Percentiles rank a stretch among this genome's conserved stretches.
These are phyloP conservation scores for Sardina pilchardus DNA, from an alignment of 2,113 vertebrate species.

Conservation along the genomic window DNA sequence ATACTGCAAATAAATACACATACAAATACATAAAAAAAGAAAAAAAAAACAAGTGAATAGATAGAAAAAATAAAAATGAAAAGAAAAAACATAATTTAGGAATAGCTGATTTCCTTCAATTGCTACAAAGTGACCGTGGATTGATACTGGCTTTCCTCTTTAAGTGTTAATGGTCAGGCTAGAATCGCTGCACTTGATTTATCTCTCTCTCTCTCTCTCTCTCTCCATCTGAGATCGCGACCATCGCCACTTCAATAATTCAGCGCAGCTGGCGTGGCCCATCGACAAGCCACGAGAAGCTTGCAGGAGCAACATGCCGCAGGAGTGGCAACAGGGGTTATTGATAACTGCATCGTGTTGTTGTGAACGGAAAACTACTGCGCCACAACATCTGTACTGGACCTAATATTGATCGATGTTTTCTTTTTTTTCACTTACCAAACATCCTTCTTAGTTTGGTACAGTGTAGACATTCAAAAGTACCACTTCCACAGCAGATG, in stretches of 20 bases:
- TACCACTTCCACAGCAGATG: too few relatives aligned
- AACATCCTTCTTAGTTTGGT: not conserved
- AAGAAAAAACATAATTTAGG: not conserved
- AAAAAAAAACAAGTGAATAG: too few relatives aligned
- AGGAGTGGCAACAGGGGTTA: not conserved
- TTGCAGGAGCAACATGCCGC: not conserved
- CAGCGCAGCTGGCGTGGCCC: not conserved
- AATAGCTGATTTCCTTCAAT: not conserved
- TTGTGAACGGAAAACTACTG: not conserved
- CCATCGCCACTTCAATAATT: conserved; percentile 2
- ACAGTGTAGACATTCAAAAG: not conserved
- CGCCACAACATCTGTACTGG: not conserved
- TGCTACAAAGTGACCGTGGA: not conserved
- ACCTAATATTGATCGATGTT: not conserved
- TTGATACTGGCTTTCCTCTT: not conserved
- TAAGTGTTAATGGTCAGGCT: not conserved
- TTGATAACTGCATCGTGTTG: not conserved
- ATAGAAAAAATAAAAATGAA: not conserved
- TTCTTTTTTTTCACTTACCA: not conserved
- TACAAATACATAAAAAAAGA: too few relatives aligned
- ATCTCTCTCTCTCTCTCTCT: not conserved
- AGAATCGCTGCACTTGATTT: not conserved
- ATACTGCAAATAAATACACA: too few relatives aligned
- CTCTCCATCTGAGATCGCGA: not conserved
- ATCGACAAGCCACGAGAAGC: not conserved